Evolutionary conservation across 2,113 vertebrate species (phyloP).

Genomic region (Bos indicus): DNA sequence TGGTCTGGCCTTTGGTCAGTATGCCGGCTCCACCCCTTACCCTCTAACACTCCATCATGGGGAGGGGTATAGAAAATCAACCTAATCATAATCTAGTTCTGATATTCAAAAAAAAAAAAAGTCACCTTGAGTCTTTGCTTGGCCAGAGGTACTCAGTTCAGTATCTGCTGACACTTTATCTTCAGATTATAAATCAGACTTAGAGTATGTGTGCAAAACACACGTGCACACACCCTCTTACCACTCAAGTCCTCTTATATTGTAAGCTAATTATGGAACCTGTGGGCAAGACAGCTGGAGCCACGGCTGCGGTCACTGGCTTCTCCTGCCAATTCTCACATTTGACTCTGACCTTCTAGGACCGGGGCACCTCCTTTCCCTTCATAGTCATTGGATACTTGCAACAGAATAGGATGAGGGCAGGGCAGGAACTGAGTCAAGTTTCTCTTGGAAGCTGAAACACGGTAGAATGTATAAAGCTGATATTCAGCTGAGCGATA

Average conservation of each 20-base stretch:
- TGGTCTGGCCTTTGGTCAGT: neutral
- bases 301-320: neutral
- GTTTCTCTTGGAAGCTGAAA: neutral
- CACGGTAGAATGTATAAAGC: neutral
- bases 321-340: neutral
- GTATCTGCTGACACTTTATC: neutral
- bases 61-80: neutral
- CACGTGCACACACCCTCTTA: neutral
- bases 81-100: neutral
- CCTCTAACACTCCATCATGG: fast-evolving
- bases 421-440: conserved; percentile 8
- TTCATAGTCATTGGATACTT: neutral
- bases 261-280: neutral
- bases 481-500: neutral
- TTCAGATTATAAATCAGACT: neutral
- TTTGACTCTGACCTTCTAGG: neutral
- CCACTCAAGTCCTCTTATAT: fast-evolving
- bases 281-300: neutral
- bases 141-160: neutral
- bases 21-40: neutral
- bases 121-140: neutral
- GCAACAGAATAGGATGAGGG: neutral
- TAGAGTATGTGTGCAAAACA: neutral
- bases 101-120: neutral
- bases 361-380: neutral